Evolutionary conservation across 2,888 invertebrate species (phyloP), one percentile per base, ranked within the genome.

Genomic region (Microchrysa polita): DNA sequence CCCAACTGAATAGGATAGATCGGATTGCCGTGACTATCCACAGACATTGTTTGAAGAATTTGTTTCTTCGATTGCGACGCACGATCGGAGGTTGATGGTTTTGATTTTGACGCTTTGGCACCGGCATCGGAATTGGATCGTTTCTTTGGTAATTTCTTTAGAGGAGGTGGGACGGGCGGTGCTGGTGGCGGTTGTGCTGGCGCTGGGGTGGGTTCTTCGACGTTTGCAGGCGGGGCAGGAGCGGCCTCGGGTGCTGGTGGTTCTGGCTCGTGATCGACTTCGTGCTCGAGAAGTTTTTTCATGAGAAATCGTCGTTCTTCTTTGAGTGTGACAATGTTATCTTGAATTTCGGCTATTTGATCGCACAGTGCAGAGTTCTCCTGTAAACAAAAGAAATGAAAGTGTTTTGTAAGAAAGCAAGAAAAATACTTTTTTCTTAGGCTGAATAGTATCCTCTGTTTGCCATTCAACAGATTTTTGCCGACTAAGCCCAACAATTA

Each of bases 321-420:
- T 81, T 93, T 93, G 0, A 92, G 90, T 71, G 92, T 88, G 27
- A 91, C 84, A 65, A 94, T 90, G 82, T 93, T 93, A 79, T 94
- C 92, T 84, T 96, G 95, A 76, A 93, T 90, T 83, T 91, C 90
- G 0, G 93, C 91, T 16, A 95, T 92, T 87, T 96, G 94, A 86
- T 96, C 96, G 83, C 95, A 95, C 1, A 96, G 83, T 5, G 93
- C 92, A 71, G 93, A 91, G 86, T 93, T 94, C 86, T 93, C 93
- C 93, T 93, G 79, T 1, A 71, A 34, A 5, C 4, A 7, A 34
- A 34, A 34, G 7, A 7, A 34, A 34, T 34, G 7, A 34, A 5
- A 34, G 7, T 34, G 67, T 34, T 42, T 57, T 23, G n/a, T 72
- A 23, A 34, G 57, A 72, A n/a, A n/a, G n/a, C n/a, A n/a, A n/a